Percentiles rank a stretch among this genome's conserved stretches.
Evolutionary conservation across 2,113 vertebrate species (phyloP).

Genomic region (Apteryx owenii): DNA sequence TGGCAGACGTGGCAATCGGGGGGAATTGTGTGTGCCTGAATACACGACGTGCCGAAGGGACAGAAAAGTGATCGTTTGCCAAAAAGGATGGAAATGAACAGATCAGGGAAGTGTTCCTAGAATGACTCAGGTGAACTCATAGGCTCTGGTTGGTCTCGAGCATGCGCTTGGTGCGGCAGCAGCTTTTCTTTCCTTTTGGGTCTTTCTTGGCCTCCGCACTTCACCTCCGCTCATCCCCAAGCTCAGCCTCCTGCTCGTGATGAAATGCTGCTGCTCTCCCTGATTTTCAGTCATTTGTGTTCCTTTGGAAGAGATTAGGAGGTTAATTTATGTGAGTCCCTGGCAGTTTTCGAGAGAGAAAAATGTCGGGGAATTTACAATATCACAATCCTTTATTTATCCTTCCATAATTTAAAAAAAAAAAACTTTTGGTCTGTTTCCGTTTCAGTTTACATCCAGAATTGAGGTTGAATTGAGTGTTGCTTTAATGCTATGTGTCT

Average conservation of each 20-base stretch:
- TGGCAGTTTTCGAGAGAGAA: background rate
- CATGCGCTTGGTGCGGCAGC: background rate
- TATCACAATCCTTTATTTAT: background rate
- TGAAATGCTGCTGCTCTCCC: background rate
- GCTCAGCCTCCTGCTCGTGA: background rate
- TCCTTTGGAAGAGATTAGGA: conserved; percentile 23
- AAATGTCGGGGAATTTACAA: background rate
- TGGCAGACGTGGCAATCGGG: too few relatives aligned
- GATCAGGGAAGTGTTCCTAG: background rate
- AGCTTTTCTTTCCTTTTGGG: background rate
- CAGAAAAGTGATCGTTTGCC: background rate
- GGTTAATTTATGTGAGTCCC: conserved; percentile 18
- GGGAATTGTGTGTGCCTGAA: background rate
- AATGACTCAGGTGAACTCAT: background rate
- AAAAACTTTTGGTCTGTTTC: conserved; percentile 19
- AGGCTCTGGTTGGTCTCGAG: background rate
- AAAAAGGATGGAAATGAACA: background rate
- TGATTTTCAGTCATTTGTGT: background rate
- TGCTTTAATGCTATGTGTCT: background rate
- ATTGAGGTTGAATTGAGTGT: background rate
- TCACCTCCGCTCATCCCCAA: background rate
- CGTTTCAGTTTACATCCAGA: background rate
- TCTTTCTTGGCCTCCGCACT: background rate
- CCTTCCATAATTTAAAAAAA: background rate
- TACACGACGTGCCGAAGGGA: background rate